Base-by-base conservation (phyloP, 1,140 invertebrate genomes). In the Nephotettix cincticeps region DNA sequence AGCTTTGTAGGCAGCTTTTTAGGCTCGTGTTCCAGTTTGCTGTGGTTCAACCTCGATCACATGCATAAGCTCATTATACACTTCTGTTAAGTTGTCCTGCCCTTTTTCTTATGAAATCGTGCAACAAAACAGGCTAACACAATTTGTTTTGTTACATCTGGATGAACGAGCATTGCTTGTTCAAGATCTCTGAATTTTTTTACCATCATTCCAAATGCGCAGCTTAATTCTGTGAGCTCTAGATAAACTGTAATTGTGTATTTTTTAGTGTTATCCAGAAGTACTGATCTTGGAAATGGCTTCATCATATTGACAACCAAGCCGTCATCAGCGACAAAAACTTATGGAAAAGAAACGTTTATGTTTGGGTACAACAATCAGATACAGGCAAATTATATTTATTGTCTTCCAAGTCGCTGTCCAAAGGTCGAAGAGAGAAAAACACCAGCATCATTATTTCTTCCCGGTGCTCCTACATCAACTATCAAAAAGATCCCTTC, bases 401-500 rank as follows among this genome's bases (percentile, higher is more conserved):
- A 40, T 74, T 69, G n/a, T 66, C 43, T 68, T 69, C n/a, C 72
- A 30, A 77, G 17, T 29, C 32, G 51, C 13, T 71, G 56, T 32
- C 61, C 36, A 2, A 77, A 45, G 29, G 25, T 47, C 28, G 71
- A 76, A 17, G 75, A 71, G 65, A 75, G 73, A 72, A 80, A 83
- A 68, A 81, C 78, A 64, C 80, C 80, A 69, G 79, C 80, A 80
- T 84, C 83, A 73, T 77, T 80, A 58, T 79, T 71, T 71, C 79
- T 72, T 47, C 82, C 82, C 73, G 77, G 76, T 28, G 76, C 76
- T 68, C 82, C 82, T 47, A 84, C 76, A 73, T 83, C 80, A 29
- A 83, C 75, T 29, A 78, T 76, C 4, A 78, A 75, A 76, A 84
- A 84, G 72, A 75, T 78, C 68, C 79, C 82, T 51, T 83, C 72